phyloP scores from a whole-genome alignment of 1,140 invertebrate genomes.

The Eueides isabella region DNA sequence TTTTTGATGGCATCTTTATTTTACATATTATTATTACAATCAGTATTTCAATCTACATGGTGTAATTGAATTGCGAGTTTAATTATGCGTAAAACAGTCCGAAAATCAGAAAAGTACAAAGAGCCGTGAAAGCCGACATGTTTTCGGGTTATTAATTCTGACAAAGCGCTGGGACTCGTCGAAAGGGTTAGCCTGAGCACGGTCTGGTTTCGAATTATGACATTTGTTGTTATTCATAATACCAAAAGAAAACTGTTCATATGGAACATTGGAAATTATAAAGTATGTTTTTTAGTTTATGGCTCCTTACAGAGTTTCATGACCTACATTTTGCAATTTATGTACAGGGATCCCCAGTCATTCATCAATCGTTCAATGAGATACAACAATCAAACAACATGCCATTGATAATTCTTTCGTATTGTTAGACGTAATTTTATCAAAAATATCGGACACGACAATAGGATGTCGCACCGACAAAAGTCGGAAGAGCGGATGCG shows the following conservation, averaged over 20 bases:
- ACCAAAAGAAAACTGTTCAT: slow-evolving; percentile 31
- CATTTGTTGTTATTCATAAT: slow-evolving; percentile 44
- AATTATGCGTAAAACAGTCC: slow-evolving; percentile 81
- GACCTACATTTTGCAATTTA: slow-evolving; percentile 23
- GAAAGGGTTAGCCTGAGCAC: slow-evolving; percentile 68
- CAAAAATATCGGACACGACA: slow-evolving; percentile 77
- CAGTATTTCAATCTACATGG: slow-evolving; percentile 65
- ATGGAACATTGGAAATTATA: slow-evolving; percentile 38
- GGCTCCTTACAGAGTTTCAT: no score
- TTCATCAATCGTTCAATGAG: slow-evolving; percentile 78
- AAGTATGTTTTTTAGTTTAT: slow-evolving; percentile 19
- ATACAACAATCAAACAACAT: slow-evolving; percentile 77
- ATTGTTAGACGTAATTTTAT: slow-evolving; percentile 80
- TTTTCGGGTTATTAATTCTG: slow-evolving; percentile 79
- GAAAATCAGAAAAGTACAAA: slow-evolving; percentile 71
- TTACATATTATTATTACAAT: slow-evolving; percentile 27
- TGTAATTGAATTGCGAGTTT: slow-evolving; percentile 77
- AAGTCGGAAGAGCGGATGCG: slow-evolving; percentile 80
- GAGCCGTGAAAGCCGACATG: slow-evolving; percentile 54
- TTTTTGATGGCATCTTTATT: background rate
- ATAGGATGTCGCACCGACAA: slow-evolving; percentile 66
- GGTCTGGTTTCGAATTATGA: slow-evolving; percentile 66
- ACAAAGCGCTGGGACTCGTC: slow-evolving; percentile 66
- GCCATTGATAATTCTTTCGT: slow-evolving; percentile 59
- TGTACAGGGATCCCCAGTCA: slow-evolving; percentile 48